phyloP scores from a whole-genome alignment of 1,140 invertebrate species.

The Drosophila seguyi region DNA sequence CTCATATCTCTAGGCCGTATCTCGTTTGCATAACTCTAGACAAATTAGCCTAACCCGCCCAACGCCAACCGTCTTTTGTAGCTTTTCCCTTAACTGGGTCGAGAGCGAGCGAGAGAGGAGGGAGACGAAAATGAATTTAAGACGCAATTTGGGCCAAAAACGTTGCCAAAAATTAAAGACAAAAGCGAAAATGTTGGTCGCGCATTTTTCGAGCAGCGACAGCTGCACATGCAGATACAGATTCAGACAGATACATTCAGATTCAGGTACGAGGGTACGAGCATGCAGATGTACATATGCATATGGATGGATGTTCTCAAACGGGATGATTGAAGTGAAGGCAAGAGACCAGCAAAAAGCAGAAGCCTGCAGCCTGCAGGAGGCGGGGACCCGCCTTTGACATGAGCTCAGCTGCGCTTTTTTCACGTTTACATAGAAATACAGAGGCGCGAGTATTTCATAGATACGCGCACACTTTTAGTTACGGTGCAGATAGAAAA shows the following conservation, averaged over 20 bases:
- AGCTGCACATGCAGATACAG: conserved; percentile 57
- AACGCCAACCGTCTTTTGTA: conserved; percentile 5
- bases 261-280: conserved; percentile 13
- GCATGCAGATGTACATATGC: conserved; percentile 19
- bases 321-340: conserved; percentile 45
- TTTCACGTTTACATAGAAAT: conserved; percentile 61
- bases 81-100: conserved; percentile 36
- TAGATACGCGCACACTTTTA: conserved; percentile 1
- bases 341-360: conserved; percentile 30
- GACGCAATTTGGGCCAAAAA: conserved; percentile 44
- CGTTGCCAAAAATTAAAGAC: conserved; percentile 46
- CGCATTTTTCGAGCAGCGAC: conserved; percentile 36
- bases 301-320: conserved; percentile 43
- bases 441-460: neutral
- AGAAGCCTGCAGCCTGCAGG: conserved; percentile 27
- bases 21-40: conserved; percentile 61
- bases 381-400: conserved; percentile 54
- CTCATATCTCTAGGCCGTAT: conserved; percentile 14
- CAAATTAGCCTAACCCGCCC: neutral
- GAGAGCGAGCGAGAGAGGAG: neutral
- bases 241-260: conserved; percentile 13
- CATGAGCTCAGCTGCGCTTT: conserved; percentile 71
- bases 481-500: neutral
- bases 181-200: conserved; percentile 68
- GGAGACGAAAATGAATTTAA: conserved; percentile 31